Conservation (phyloP, 2,113 vertebrate species). For the Oceanodroma tethys region DNA sequence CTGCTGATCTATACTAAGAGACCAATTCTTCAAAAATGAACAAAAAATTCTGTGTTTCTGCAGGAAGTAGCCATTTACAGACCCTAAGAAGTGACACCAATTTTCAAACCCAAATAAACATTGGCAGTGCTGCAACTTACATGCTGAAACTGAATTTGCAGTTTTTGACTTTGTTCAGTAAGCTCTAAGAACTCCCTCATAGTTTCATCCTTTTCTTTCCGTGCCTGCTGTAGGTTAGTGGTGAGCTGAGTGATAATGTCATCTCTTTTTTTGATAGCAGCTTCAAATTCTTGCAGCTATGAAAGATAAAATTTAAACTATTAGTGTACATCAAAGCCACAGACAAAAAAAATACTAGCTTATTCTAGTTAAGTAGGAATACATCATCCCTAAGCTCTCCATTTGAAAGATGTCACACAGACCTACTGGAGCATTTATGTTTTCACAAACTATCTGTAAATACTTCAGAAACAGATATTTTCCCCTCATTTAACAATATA, state of each 20-base stretch:
- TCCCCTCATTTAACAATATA: not conserved
- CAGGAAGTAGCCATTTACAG: not conserved
- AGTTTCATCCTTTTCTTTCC: constrained; percentile 91
- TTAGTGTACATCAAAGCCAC: not conserved
- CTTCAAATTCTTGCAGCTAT: constrained; percentile 95
- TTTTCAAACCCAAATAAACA: not conserved
- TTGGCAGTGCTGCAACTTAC: constrained; percentile 67
- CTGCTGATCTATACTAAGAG: not conserved
- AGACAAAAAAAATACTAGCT: not conserved
- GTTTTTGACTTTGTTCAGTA: constrained; percentile 93
- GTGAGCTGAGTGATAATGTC: constrained; percentile 97
- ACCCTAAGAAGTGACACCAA: not conserved
- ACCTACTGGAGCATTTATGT: not conserved
- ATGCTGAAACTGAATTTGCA: constrained; percentile 96
- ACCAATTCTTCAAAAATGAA: not conserved
- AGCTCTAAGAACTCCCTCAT: constrained; percentile 93
- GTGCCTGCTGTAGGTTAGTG: constrained; percentile 92
- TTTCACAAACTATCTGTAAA: not conserved
- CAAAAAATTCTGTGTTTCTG: not conserved
- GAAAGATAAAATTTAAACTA: not conserved
- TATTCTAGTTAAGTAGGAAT: not conserved
- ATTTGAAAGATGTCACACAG: not conserved
- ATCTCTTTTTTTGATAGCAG: constrained; percentile 93
- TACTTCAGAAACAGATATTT: not conserved
- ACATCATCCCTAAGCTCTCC: not conserved